Evolutionary conservation across 2,888 invertebrate genomes (phyloP), one percentile per base, ranked within the genome.

Genomic region (Lasioglossum pauxillum): DNA sequence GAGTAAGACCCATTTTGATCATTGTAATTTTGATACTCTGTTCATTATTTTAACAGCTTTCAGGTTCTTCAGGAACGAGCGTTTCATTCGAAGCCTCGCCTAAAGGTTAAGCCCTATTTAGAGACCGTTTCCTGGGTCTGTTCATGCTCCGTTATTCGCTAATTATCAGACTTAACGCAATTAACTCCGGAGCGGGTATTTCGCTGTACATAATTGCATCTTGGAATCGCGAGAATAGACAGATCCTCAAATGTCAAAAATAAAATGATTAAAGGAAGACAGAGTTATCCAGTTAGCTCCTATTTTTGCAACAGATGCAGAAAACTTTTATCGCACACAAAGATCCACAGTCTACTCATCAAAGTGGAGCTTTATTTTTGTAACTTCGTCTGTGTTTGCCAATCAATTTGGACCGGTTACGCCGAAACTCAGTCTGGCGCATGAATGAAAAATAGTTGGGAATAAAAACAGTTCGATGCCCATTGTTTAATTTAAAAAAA

Each of bases 71-170:
- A 89, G 84, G 85, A 88, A 84, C 85, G 86, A 85, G 81, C 82
- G 88, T 88, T 88, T 78, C 90, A 90, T 90, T 86, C 81, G 84
- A 90, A 90, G 86, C 81, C 64, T 31, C 83, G 69, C 84, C 84
- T 57, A 88, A 85, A 86, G 79, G 81, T 86, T 90, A 84, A 90
- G 85, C 81, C 78, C 82, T 83, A 90, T 88, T 90, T 90, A 84
- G 78, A 78, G 49, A 78, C 88, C 83, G 82, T 80, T 78, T 75
- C 78, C 69, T 60, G 78, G 49, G 76, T 88, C 78, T 78, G 74
- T 49, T 89, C 71, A 35, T 69, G 41, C 27, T 79, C 69, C 80
- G 80, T 86, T 53, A 90, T 84, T 78, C 72, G 23, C 78, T 71
- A 71, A 60, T 38, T 38, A 64, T 72, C 53, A 64, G 44, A 75